phyloP scores from a whole-genome alignment of 1,140 invertebrate genomes.

The Halyomorpha halys region DNA sequence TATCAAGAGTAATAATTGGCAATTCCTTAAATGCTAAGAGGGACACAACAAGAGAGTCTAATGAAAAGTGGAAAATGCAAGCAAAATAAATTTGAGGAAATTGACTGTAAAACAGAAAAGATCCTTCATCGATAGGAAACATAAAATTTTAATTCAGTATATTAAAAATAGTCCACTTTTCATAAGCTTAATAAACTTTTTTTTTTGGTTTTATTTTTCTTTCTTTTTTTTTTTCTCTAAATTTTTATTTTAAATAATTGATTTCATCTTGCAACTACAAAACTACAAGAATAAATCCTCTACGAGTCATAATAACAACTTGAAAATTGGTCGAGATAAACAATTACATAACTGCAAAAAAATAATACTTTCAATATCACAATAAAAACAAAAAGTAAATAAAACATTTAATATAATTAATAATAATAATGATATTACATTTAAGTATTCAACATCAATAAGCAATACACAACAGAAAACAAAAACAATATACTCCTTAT shows the following conservation, averaged over 20 bases:
- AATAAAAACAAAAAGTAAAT: slow-evolving; percentile 9
- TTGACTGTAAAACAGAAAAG: too few species aligned
- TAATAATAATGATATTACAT: slow-evolving; percentile 12
- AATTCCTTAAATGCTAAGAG: slow-evolving; percentile 8
- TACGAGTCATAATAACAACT: slow-evolving; percentile 18
- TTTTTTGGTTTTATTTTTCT: not conserved
- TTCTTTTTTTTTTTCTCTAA: slow-evolving; percentile 6
- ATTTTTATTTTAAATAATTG: slow-evolving; percentile 1
- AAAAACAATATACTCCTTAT: slow-evolving; percentile 5
- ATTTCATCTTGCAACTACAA: slow-evolving; percentile 13
- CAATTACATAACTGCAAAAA: not conserved
- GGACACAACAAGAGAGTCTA: not conserved
- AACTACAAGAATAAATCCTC: slow-evolving; percentile 17
- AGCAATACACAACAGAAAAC: slow-evolving; percentile 8
- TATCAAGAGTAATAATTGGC: slow-evolving; percentile 13
- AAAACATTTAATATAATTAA: slow-evolving; percentile 8
- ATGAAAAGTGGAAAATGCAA: slow-evolving; percentile 13
- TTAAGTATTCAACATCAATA: slow-evolving; percentile 12
- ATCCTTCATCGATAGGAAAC: too few species aligned
- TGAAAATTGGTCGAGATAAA: slow-evolving; percentile 14
- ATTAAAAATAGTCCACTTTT: slow-evolving; percentile 11
- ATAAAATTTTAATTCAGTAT: too few species aligned
- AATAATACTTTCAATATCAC: slow-evolving; percentile 17
- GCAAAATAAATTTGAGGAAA: too few species aligned
- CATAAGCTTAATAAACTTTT: not conserved